Base-by-base conservation (phyloP, 2,113 vertebrate genomes). In the Gymnocephalus cernua region DNA sequence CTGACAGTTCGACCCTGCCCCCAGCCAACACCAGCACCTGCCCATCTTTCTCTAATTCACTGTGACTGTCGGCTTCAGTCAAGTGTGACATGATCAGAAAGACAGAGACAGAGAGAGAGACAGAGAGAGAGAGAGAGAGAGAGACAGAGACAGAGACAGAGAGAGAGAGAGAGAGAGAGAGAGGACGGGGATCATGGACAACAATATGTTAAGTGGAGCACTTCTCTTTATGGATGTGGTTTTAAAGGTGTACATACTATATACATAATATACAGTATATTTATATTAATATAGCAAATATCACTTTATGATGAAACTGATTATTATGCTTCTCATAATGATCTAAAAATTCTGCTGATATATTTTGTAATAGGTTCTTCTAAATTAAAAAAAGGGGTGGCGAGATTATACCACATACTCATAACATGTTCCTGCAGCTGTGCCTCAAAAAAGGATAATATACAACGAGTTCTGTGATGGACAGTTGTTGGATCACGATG, bases 1-100 rank as follows among this genome's bases (percentile, higher is more conserved):
- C 73, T 45, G 79, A 79, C 82, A 67, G 78, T 74, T 74, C 61
- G 41, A 86, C 79, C 38, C 66, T 82, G 86, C 45, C 80, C 86
- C 84, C 67, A 65, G 77, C 83, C 79, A 57, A 90, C 83, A 84
- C 82, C 82, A 32, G 44, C 74, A 63, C 62, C 76, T 58, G 67
- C 82, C 74, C 35, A 15, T 66, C 87, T 78, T 51, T 66, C 15
- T 29, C 48, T 91, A 85, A 88, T 72, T 87, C 64, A 27, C 41
- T 79, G 80, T 54, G 92, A 86, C 79, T 74, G 77, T 85, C 1
- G 58, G 62, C 80, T 79, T 77, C 88, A 91, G 79, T 88, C 83
- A 67, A 87, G 86, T 87, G 89, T 86, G 90, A 75, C 86, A 80
- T 80, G 78, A 85, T 82, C 62, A 76, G 58, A 74, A 21, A 68